Evolutionary conservation across 2,888 invertebrate genomes (phyloP), one percentile per base, ranked within the genome.

Genomic region (Eupithecia pulchellata): DNA sequence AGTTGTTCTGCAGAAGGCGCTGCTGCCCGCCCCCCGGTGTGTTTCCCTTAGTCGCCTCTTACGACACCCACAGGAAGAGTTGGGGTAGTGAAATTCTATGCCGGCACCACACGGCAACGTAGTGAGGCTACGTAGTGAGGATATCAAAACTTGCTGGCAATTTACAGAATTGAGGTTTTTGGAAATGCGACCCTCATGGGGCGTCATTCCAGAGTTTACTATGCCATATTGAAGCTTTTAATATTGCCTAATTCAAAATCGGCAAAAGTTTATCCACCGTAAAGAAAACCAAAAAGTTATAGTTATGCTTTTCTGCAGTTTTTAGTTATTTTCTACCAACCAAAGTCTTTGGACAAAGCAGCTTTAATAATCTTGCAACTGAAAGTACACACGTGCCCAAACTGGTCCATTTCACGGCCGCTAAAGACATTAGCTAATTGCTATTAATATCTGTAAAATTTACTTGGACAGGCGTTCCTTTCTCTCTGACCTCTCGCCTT

Each of bases 401-500:
- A 77, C 69, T 71, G 69, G 73, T 72, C 72, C 72, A 67, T 73
- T 77, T 76, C 76, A 74, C 72, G 71, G 69, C 62, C 66, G 68
- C 65, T 64, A 11, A 64, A 64, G 17, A 34, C 52, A 72, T 77
- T 78, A 75, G 77, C 72, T 78, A 77, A 78, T 78, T 75, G 75
- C 74, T 75, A 71, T 75, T 72, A 72, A 77, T 78, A 71, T 72
- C 67, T 74, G 70, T 74, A 67, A 69, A 74, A 69, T 71, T 60
- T 67, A 52, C 68, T 70, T 68, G 47, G 68, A 68, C 73, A 87
- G 85, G 77, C 85, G 88, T 61, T 61, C 93, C 93, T 93, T 93
- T 93, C 93, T 89, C 89, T 88, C 77, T 91, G 93, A 93, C 93
- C 93, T 85, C 88, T 91, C 80, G 85, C 93, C 93, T 93, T 93